A percentile compares a stretch with the other conserved stretches of the same genome.
Conservation (phyloP, 64 coral and sea anemone species). For the Anthopleura sola region DNA sequence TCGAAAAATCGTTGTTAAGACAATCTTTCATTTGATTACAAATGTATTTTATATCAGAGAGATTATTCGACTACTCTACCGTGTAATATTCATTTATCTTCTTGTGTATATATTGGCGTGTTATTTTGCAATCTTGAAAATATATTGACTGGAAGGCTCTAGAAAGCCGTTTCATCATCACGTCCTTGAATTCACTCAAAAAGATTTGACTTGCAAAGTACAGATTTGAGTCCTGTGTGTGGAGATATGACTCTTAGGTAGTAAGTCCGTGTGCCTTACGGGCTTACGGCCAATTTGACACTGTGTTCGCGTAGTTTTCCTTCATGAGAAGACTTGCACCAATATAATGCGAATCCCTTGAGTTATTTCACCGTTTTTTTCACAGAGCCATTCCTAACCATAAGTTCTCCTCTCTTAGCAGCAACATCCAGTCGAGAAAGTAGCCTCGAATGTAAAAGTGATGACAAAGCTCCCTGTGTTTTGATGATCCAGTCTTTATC, state of each 20-base stretch:
- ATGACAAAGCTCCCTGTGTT: constrained; percentile 29
- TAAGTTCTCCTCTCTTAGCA: constrained; percentile 25
- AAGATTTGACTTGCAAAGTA: not conserved
- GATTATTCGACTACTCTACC: not conserved
- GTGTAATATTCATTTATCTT: not conserved
- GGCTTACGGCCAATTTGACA: no score
- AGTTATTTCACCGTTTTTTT: not conserved
- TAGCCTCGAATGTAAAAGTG: constrained; percentile 42
- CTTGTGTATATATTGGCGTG: not conserved
- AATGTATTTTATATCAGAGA: not conserved
- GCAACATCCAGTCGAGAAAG: constrained; percentile 15
- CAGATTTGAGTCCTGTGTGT: not conserved
- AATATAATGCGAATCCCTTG: not conserved
- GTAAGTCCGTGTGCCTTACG: no score
- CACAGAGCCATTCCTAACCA: not conserved
- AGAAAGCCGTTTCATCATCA: not conserved
- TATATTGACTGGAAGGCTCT: not conserved
- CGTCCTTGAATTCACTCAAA: not conserved
- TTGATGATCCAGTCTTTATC: constrained; percentile 49
- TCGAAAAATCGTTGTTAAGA: not conserved
- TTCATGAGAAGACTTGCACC: not conserved
- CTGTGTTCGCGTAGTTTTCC: no score
- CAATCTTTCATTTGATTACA: not conserved
- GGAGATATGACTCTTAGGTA: not conserved
- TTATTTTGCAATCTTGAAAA: not conserved